A percentile compares a stretch with the other conserved stretches of the same genome.
phyloP scores from a whole-genome alignment of 2,888 invertebrate species.

The Lysandra coridon region DNA sequence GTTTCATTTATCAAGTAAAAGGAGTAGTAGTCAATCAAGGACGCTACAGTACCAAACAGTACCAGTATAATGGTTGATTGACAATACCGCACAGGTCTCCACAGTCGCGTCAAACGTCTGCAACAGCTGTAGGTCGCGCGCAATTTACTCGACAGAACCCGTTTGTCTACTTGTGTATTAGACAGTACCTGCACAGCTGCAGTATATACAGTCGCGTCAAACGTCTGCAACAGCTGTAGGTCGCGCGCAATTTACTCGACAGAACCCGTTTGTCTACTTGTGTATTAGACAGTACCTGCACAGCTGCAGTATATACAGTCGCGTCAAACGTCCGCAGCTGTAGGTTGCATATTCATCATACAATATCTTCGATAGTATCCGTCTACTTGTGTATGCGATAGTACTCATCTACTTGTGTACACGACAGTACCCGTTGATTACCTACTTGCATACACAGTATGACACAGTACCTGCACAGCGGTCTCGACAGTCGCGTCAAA shows the following conservation, averaged over 20 bases:
- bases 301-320: slow-evolving; percentile 82
- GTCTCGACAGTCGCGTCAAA: slow-evolving; percentile 89
- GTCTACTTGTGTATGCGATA: too few species aligned
- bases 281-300: slow-evolving; percentile 49
- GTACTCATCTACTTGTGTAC: too few species aligned
- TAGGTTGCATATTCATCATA: slow-evolving; percentile 56
- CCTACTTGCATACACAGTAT: neutral
- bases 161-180: too few species aligned
- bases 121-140: slow-evolving; percentile 78
- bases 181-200: slow-evolving; percentile 77
- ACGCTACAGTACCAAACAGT: neutral
- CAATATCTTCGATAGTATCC: too few species aligned
- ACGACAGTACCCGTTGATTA: too few species aligned
- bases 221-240: slow-evolving; percentile 83
- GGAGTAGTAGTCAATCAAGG: too few species aligned
- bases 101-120: slow-evolving; percentile 89
- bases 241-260: slow-evolving; percentile 43
- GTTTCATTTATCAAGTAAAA: too few species aligned
- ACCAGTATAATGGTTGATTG: too few species aligned
- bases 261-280: too few species aligned
- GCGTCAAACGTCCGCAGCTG: slow-evolving; percentile 86
- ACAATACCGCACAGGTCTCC: slow-evolving; percentile 76
- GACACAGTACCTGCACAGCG: slow-evolving; percentile 70
- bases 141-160: too few species aligned
- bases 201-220: slow-evolving; percentile 87